Percentiles rank a stretch among this genome's conserved stretches.
Evolutionary conservation across 2,797 vertebrate species (phyloP).

Genomic region (Odontamblyopus rebecca): DNA sequence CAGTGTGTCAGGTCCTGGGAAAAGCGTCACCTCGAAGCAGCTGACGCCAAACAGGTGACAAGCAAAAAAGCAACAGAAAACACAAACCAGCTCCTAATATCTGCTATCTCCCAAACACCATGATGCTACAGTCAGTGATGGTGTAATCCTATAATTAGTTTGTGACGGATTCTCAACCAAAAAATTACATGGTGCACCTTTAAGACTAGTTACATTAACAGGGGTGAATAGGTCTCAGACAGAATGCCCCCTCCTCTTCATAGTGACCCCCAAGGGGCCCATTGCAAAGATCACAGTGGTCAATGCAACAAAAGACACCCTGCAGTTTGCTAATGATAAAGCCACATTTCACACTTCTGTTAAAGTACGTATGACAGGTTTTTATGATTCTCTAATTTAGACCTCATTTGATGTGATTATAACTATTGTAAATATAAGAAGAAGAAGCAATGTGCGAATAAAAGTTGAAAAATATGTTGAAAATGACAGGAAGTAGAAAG

Average conservation of each 20-base stretch:
- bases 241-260: conserved; percentile 6
- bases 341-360: not conserved
- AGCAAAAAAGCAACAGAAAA: conserved; percentile 6
- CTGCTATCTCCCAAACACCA: not conserved
- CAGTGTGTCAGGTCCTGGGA: conserved; percentile 11
- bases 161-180: too few species aligned
- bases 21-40: conserved; percentile 44
- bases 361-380: too few species aligned
- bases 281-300: not conserved
- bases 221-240: not conserved
- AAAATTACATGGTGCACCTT: too few species aligned
- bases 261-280: not conserved
- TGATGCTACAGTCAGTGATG: not conserved
- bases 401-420: too few species aligned
- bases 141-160: not conserved
- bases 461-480: too few species aligned
- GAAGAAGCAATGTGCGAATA: too few species aligned
- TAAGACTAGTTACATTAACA: conserved; percentile 1
- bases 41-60: conserved; percentile 56
- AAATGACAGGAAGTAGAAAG: too few species aligned
- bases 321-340: conserved; percentile 4
- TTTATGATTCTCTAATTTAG: too few species aligned
- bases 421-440: too few species aligned
- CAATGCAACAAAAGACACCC: not conserved
- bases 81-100: not conserved